Conservation (phyloP, 2,113 vertebrate species). For the Elachura formosa region DNA sequence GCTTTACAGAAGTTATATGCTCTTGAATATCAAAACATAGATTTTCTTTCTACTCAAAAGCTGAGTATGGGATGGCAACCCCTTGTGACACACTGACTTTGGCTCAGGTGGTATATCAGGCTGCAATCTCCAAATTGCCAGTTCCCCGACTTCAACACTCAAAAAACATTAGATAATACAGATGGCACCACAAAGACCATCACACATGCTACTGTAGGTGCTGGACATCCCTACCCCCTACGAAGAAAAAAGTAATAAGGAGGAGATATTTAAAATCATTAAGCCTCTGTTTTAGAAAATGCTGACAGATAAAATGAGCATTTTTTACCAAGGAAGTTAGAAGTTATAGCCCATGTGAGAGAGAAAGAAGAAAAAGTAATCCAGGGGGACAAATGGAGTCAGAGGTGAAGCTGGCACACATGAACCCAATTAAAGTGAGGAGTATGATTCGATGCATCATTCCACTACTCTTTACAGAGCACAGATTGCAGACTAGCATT, state of each 20-base stretch:
- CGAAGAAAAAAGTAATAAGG: not conserved
- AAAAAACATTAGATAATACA: not conserved
- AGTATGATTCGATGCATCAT: not conserved
- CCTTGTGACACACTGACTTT: not conserved
- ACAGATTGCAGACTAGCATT: not conserved
- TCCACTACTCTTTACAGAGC: not conserved
- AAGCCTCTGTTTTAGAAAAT: not conserved
- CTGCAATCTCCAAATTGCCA: not conserved
- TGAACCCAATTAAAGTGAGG: not conserved
- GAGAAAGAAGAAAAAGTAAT: not conserved
- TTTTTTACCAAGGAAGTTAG: not conserved
- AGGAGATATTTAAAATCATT: not conserved
- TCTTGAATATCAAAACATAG: not conserved
- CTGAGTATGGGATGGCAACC: not conserved
- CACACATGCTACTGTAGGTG: not conserved
- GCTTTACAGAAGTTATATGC: not conserved
- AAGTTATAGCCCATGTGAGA: not conserved
- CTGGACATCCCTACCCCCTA: not conserved
- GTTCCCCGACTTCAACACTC: not conserved
- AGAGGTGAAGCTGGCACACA: not conserved
- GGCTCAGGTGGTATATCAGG: not conserved
- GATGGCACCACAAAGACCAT: not conserved
- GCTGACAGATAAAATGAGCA: not conserved
- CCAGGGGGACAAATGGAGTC: not conserved
- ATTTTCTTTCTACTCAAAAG: not conserved